A percentile compares a stretch with the other conserved stretches of the same genome.
Evolutionary conservation across 2,113 vertebrate species (phyloP).

Genomic region (Formicarius rufipectus): DNA sequence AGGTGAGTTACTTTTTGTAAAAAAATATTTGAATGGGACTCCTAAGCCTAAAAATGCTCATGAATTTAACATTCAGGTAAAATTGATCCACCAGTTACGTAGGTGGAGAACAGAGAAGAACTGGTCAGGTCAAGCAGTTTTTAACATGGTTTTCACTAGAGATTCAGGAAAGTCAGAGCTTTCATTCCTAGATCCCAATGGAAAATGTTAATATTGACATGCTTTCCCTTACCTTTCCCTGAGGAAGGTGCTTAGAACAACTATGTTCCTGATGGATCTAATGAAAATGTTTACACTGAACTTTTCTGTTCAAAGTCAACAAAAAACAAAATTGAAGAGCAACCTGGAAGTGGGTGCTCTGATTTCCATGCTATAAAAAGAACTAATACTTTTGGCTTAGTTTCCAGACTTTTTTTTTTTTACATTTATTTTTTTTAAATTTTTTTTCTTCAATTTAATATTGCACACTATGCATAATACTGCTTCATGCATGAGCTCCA

Average conservation of each 20-base stretch:
- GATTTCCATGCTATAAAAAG: neutral
- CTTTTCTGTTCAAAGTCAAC: neutral
- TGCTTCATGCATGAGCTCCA: neutral
- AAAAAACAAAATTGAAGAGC: neutral
- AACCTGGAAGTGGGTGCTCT: neutral
- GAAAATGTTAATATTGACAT: neutral
- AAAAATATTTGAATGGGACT: neutral
- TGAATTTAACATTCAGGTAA: neutral
- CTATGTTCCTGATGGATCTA: neutral
- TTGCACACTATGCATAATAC: rapidly evolving
- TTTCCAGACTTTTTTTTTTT: neutral
- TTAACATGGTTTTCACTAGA: neutral
- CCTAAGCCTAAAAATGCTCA: neutral
- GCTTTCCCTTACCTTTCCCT: neutral
- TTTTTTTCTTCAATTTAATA: neutral
- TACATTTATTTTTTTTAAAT: neutral
- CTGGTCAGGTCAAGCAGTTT: neutral
- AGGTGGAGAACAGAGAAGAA: neutral
- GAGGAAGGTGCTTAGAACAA: neutral
- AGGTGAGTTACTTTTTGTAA: neutral
- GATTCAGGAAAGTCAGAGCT: neutral
- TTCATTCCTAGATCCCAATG: neutral
- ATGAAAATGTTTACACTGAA: neutral
- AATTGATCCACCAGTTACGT: neutral
- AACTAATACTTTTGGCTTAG: neutral